Evolutionary conservation across 2,888 invertebrate species (phyloP).

Genomic region (Azorinus chamasolen): DNA sequence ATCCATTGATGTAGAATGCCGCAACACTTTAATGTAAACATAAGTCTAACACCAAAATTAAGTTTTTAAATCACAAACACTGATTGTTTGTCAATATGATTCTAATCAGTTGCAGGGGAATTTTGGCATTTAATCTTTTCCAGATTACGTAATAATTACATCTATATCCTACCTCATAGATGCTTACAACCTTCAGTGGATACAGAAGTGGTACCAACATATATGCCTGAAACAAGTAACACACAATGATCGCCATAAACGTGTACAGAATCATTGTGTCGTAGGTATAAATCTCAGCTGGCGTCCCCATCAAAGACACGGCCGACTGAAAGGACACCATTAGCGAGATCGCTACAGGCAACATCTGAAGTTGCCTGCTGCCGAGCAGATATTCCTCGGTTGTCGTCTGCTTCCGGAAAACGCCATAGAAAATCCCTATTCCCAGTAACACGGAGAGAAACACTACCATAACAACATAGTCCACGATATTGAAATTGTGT

Average conservation of each 20-base stretch:
- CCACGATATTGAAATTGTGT: slow-evolving; percentile 17
- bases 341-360: slow-evolving; percentile 69
- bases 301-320: slow-evolving; percentile 66
- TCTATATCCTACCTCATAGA: slow-evolving; percentile 67
- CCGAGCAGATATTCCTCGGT: slow-evolving; percentile 66
- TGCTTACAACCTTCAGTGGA: slow-evolving; percentile 64
- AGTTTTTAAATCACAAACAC: too few relatives aligned
- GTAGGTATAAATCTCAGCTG: slow-evolving; percentile 66
- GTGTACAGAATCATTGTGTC: slow-evolving; percentile 52
- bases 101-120: too few relatives aligned
- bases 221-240: slow-evolving; percentile 42
- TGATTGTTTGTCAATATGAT: too few relatives aligned
- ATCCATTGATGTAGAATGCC: too few relatives aligned
- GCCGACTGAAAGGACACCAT: slow-evolving; percentile 72
- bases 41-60: too few relatives aligned
- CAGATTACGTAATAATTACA: too few relatives aligned
- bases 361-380: slow-evolving; percentile 54
- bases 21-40: too few relatives aligned
- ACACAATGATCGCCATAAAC: slow-evolving; percentile 32
- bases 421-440: slow-evolving; percentile 55
- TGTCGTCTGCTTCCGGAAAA: slow-evolving; percentile 35
- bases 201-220: slow-evolving; percentile 67
- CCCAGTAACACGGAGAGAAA: slow-evolving; percentile 40
- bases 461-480: slow-evolving; percentile 41
- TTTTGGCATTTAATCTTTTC: too few relatives aligned